phyloP scores from a whole-genome alignment of 2,797 vertebrate species.

The Furcifer pardalis region DNA sequence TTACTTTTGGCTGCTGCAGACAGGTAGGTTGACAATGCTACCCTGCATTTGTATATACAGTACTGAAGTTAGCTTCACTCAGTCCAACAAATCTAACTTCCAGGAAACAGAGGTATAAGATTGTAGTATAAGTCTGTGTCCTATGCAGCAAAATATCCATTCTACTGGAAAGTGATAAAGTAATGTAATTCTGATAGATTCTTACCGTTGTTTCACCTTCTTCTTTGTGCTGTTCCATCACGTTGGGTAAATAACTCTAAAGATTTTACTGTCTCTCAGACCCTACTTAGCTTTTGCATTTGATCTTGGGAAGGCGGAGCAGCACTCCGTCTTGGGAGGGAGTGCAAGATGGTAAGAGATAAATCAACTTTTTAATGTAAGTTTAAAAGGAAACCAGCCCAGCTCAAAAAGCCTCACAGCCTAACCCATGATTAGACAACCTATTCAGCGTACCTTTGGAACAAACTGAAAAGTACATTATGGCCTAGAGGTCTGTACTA shows the following conservation, averaged over 20 bases:
- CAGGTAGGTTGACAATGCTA: slow-evolving; percentile 21
- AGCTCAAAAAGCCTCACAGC: slow-evolving; percentile 11
- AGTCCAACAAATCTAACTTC: background rate
- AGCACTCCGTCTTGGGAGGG: slow-evolving; percentile 56
- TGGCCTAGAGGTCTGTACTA: background rate
- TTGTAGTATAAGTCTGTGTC: slow-evolving; percentile 14
- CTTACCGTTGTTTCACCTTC: slow-evolving; percentile 66
- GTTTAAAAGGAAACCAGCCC: slow-evolving; percentile 62
- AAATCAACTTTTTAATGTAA: slow-evolving; percentile 48
- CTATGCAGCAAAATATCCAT: slow-evolving; percentile 34
- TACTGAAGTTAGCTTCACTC: background rate
- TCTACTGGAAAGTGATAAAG: slow-evolving; percentile 46
- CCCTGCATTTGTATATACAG: background rate
- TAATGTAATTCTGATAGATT: slow-evolving; percentile 37
- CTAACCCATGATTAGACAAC: slow-evolving; percentile 6
- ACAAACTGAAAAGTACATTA: background rate
- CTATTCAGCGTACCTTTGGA: background rate
- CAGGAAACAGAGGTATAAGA: background rate
- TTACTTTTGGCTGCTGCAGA: slow-evolving; percentile 41
- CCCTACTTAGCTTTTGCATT: slow-evolving; percentile 59
- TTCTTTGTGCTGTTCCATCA: slow-evolving; percentile 52
- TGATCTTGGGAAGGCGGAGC: slow-evolving; percentile 68
- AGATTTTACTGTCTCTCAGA: slow-evolving; percentile 49
- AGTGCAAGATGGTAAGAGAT: slow-evolving; percentile 65
- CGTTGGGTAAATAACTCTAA: slow-evolving; percentile 31